These are phyloP conservation scores for Girardinichthys multiradiatus DNA, from an alignment of 2,113 vertebrate species.

Conservation along the genomic window DNA sequence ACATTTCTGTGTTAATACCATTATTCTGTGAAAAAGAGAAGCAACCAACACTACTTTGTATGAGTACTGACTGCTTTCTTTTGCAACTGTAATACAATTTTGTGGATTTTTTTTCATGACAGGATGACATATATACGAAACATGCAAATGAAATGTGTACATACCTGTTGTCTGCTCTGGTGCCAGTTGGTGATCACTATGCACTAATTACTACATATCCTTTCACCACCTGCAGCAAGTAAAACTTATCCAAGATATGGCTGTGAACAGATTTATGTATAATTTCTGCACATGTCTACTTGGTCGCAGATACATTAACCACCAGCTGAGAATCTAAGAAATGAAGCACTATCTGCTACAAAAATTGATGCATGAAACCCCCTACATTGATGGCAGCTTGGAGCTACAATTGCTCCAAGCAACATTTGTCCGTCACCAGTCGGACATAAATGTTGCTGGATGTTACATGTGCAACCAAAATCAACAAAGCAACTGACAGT, in stretches of 20 bases:
- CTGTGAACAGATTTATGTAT: neutral
- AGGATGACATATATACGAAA: constrained; percentile 7
- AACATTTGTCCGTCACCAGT: constrained; percentile 25
- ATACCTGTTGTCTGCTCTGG: neutral
- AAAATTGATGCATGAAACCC: constrained; percentile 25
- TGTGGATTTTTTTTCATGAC: neutral
- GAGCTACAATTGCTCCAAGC: constrained; percentile 6
- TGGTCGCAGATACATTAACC: constrained; percentile 9
- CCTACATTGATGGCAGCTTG: constrained; percentile 26
- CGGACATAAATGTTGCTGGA: constrained; percentile 19
- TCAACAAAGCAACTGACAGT: no score
- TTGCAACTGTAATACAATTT: no score
- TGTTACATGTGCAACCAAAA: constrained; percentile 29
- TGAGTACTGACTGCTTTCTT: no score
- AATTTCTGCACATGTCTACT: neutral
- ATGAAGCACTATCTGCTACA: constrained; percentile 41
- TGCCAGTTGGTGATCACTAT: constrained; percentile 29
- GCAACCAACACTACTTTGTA: no score
- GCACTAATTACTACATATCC: constrained; percentile 42
- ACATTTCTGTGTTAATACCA: no score
- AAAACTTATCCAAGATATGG: neutral
- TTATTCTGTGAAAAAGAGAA: no score
- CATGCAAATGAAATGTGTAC: constrained; percentile 14
- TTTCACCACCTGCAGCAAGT: constrained; percentile 32
- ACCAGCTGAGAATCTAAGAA: constrained; percentile 10